A percentile compares a stretch with the other conserved stretches of the same genome.
Conservation (phyloP, 2,888 invertebrate species). For the Bombylius major region DNA sequence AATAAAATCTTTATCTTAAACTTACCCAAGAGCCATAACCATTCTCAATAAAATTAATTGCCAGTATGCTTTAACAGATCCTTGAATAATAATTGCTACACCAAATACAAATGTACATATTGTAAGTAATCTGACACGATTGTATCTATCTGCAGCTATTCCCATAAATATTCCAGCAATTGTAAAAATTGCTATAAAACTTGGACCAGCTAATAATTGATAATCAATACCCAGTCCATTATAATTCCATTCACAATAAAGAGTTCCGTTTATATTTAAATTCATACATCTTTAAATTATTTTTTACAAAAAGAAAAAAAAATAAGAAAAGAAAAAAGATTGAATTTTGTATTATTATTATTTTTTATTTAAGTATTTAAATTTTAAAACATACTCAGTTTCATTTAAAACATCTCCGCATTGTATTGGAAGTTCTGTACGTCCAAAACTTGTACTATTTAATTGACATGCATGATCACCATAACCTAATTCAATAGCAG, state of each 20-base stretch:
- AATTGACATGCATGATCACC: constrained; percentile 77
- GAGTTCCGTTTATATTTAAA: constrained; percentile 54
- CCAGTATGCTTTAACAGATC: constrained; percentile 76
- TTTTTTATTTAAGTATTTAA: neutral
- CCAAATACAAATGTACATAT: constrained; percentile 71
- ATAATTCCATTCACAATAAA: constrained; percentile 85
- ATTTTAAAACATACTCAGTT: constrained; percentile 41
- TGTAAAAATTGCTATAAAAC: constrained; percentile 85
- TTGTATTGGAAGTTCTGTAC: constrained; percentile 40
- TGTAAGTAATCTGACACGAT: constrained; percentile 62
- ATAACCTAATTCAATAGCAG: constrained; percentile 72
- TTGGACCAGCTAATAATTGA: constrained; percentile 84
- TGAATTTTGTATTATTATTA: neutral
- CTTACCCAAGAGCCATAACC: constrained; percentile 71
- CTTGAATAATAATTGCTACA: constrained; percentile 72
- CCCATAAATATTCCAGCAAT: constrained; percentile 77
- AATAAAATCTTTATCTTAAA: neutral
- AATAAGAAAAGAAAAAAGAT: neutral
- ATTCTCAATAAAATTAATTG: constrained; percentile 75
- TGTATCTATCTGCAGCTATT: constrained; percentile 63
- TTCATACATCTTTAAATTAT: constrained; percentile 45
- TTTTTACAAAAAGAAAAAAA: constrained; percentile 1
- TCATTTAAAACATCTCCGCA: constrained; percentile 46
- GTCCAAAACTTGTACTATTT: constrained; percentile 46
- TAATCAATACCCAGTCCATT: constrained; percentile 86